Evolutionary conservation across 2,888 invertebrate species (phyloP), one percentile per base, ranked within the genome.

Genomic region (Xylophagus ater): DNA sequence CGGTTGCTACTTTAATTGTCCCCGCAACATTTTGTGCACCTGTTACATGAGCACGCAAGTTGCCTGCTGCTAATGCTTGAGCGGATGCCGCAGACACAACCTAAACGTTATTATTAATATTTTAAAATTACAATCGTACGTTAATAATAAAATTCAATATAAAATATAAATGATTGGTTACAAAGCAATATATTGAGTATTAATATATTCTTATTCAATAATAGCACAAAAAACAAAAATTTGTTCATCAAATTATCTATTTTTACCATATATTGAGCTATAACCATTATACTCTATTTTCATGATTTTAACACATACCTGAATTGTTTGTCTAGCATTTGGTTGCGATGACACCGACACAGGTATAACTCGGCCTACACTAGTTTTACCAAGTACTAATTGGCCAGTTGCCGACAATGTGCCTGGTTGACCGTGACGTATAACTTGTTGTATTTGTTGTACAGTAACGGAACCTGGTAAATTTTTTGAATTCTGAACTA

Each of bases 381-480:
- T 67, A 0, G 69, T 69, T 53, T 78, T 77, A 2, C 78, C 71
- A 34, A 78, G 55, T 10, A 79, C 74, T 18, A 62, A 52, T 44
- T 73, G 70, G 7, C 74, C 72, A 40, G 62, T 51, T 2, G 56
- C 48, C 8, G 58, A 49, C 26, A 57, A 39, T 2, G 56, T 51
- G 4, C 58, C 70, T 36, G 69, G 72, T 35, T 62, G 65, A 0
- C 71, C 72, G 40, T 76, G 75, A 45, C 78, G 74, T 59, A 81
- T 73, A 9, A 81, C 77, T 55, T 82, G 81, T 45, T 81, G 81
- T 29, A 83, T 71, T 54, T 82, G 82, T 49, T 82, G 81, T 42
- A 82, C 74, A 0, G 79, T 80, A 58, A 81, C 74, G 0, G 76
- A 72, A 1, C 74, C 69, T 0, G 76, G 71, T 29, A 64, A 40